Evolutionary conservation across 1,140 invertebrate species (phyloP).

Genomic region (Delia radicum): DNA sequence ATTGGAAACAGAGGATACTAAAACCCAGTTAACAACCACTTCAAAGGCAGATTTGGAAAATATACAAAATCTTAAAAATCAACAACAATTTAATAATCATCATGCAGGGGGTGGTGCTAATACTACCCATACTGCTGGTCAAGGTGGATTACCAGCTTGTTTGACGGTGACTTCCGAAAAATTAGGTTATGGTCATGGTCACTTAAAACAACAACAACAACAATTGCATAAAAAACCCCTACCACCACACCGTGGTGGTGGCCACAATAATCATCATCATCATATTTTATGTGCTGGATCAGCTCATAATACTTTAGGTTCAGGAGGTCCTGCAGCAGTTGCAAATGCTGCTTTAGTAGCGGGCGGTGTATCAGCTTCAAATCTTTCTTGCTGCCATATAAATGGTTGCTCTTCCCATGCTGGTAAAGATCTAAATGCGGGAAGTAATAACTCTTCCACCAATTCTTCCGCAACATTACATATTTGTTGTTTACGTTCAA

Average conservation of each 20-base stretch:
- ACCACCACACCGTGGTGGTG: slow-evolving; percentile 17
- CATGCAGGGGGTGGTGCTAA: neutral
- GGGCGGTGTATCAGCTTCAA: neutral
- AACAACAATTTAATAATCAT: slow-evolving; percentile 24
- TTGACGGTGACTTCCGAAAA: slow-evolving; percentile 29
- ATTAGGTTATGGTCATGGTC: slow-evolving; percentile 37
- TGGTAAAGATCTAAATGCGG: slow-evolving; percentile 37
- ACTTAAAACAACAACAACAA: slow-evolving; percentile 40
- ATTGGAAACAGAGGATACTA: neutral
- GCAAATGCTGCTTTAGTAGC: slow-evolving; percentile 33
- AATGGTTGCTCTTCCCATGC: slow-evolving; percentile 44
- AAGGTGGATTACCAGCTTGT: neutral
- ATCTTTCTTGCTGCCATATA: slow-evolving; percentile 38
- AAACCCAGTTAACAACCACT: slow-evolving; percentile 22
- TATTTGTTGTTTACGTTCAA: slow-evolving; percentile 55
- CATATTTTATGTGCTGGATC: slow-evolving; percentile 47
- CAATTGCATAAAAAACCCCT: slow-evolving; percentile 49
- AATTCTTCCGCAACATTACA: slow-evolving; percentile 38
- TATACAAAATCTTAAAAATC: slow-evolving; percentile 53
- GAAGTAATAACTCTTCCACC: slow-evolving; percentile 39
- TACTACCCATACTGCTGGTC: neutral
- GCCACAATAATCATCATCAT: slow-evolving; percentile 38
- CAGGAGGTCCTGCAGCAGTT: slow-evolving; percentile 20
- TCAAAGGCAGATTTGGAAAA: slow-evolving; percentile 53
- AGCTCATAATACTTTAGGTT: slow-evolving; percentile 26